phyloP scores from a whole-genome alignment of 2,797 vertebrate species.

The Numenius phaeopus region DNA sequence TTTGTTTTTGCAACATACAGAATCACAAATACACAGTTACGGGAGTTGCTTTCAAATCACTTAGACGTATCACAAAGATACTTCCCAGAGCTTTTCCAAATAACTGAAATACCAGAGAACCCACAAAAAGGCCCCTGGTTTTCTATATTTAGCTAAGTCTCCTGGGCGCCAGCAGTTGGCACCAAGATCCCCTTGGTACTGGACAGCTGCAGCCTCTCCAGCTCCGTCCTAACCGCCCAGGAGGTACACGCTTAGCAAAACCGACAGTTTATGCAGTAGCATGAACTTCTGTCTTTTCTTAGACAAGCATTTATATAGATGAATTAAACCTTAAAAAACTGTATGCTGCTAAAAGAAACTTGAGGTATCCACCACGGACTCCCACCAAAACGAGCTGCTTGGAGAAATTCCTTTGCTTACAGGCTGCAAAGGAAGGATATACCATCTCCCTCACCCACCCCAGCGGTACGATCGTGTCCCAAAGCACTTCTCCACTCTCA shows the following conservation, averaged over 20 bases:
- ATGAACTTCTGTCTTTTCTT: not conserved
- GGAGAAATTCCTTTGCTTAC: not conserved
- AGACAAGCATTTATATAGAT: not conserved
- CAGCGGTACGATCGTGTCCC: not conserved
- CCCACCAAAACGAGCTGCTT: not conserved
- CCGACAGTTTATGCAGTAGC: not conserved
- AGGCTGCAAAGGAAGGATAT: not conserved
- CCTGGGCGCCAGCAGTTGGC: not conserved
- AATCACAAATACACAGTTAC: not conserved
- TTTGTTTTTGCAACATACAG: not conserved
- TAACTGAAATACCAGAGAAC: slow-evolving; percentile 39
- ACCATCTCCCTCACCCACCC: not conserved
- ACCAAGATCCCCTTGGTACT: not conserved
- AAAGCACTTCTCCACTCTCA: slow-evolving; percentile 26
- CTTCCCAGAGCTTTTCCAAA: slow-evolving; percentile 7
- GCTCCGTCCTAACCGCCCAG: not conserved
- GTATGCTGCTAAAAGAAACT: not conserved
- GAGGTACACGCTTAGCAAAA: not conserved
- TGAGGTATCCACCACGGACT: not conserved
- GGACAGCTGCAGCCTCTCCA: slow-evolving; percentile 3
- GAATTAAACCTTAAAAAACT: not conserved
- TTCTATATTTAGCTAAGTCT: slow-evolving; percentile 13
- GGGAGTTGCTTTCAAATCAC: not conserved
- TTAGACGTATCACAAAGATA: not conserved
- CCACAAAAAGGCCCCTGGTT: not conserved